phyloP scores from a whole-genome alignment of 2,797 vertebrate genomes.

The Epinephelus malabaricus region DNA sequence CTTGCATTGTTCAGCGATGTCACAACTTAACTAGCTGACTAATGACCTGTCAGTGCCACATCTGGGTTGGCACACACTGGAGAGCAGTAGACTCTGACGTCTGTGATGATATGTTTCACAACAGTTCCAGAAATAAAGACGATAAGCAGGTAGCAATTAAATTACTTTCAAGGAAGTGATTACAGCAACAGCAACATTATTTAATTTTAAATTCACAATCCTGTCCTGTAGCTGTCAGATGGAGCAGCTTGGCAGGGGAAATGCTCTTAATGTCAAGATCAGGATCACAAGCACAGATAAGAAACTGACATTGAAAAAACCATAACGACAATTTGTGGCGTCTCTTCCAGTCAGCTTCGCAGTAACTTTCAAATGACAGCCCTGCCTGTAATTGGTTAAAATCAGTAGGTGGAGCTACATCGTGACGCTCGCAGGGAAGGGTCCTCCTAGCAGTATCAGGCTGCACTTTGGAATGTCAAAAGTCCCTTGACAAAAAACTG shows the following conservation, averaged over 20 bases:
- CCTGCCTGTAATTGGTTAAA: conserved; percentile 44
- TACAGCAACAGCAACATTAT: not conserved
- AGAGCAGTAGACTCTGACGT: not conserved
- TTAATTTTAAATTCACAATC: not conserved
- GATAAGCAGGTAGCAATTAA: not conserved
- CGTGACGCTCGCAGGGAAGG: conserved; percentile 15
- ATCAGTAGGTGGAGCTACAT: conserved; percentile 35
- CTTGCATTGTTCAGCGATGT: not conserved
- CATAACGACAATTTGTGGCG: not conserved
- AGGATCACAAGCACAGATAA: conserved; percentile 27
- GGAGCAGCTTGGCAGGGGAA: not conserved
- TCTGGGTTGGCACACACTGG: not conserved
- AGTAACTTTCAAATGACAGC: conserved; percentile 28
- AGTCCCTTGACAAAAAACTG: conserved; percentile 46
- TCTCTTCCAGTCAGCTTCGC: conserved; percentile 3
- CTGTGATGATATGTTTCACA: not conserved
- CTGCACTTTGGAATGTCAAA: conserved; percentile 75
- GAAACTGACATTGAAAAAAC: conserved; percentile 29
- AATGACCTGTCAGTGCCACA: not conserved
- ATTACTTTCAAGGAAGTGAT: not conserved
- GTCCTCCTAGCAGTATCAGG: conserved; percentile 34
- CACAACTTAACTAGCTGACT: not conserved
- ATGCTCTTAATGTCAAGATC: not conserved
- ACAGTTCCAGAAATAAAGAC: not conserved
- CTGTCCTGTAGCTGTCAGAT: conserved; percentile 9